Percentiles rank a stretch among this genome's conserved stretches.
Evolutionary conservation across 2,888 invertebrate species (phyloP).

Genomic region (Siphlonurus alternatus): DNA sequence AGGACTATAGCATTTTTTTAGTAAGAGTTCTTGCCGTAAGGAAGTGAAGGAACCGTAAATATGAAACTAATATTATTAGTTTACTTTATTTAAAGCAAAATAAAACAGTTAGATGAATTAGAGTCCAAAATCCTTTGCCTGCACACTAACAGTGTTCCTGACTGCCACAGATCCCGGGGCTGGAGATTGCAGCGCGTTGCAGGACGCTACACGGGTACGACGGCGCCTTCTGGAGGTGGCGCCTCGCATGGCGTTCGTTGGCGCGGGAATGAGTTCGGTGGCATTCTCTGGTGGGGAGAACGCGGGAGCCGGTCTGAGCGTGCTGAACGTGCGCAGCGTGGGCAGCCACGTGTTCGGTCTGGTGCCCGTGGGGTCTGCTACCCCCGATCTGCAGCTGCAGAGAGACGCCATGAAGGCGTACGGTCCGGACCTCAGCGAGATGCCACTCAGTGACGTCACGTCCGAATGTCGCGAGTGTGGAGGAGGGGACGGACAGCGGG

Average conservation of each 20-base stretch:
- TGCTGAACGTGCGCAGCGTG: conserved; percentile 11
- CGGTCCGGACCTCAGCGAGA: conserved; percentile 6
- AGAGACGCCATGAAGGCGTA: conserved; percentile 10
- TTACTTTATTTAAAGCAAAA: no score
- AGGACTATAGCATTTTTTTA: no score
- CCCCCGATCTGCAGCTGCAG: conserved; percentile 11
- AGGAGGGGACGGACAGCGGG: neutral
- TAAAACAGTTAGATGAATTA: no score
- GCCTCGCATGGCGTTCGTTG: conserved; percentile 16
- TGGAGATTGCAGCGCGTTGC: conserved; percentile 9
- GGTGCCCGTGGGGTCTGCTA: conserved; percentile 10
- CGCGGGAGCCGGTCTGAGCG: conserved; percentile 11
- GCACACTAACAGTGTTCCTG: no score
- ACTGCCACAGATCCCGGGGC: conserved; percentile 5
- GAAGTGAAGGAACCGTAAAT: no score
- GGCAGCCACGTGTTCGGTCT: conserved; percentile 10
- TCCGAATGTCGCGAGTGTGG: conserved; percentile 7
- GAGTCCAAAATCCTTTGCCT: no score
- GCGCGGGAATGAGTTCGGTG: conserved; percentile 14
- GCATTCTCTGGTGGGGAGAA: conserved; percentile 15
- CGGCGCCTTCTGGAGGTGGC: conserved; percentile 14
- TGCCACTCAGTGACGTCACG: conserved; percentile 6
- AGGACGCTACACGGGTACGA: conserved; percentile 11
- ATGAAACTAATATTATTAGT: no score
- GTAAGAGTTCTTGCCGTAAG: no score